Percentiles rank a stretch among this genome's conserved stretches.
phyloP scores from a whole-genome alignment of 2,113 vertebrate genomes.

The Megaceryle maxima region DNA sequence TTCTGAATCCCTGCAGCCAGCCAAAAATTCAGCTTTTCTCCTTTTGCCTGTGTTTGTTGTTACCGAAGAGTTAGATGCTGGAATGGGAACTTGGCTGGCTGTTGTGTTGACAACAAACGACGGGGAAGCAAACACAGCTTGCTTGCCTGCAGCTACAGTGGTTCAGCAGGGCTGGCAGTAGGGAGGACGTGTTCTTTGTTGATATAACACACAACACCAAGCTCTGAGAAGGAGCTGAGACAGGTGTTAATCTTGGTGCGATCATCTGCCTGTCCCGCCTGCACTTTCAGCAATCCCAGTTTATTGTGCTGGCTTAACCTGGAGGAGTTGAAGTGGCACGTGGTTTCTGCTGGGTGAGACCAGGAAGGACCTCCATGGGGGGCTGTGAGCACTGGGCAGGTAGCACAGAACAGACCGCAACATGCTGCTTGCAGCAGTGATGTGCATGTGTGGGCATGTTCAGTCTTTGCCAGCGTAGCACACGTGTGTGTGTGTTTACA shows the following conservation, averaged over 20 bases:
- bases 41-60: slow-evolving; percentile 25
- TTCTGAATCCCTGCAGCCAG: neutral
- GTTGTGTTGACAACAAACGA: slow-evolving; percentile 43
- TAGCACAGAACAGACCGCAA: neutral
- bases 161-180: slow-evolving; percentile 36
- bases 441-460: accelerated
- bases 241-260: neutral
- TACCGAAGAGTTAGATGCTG: slow-evolving; percentile 13
- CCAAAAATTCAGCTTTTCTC: neutral
- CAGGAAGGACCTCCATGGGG: accelerated
- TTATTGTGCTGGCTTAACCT: neutral
- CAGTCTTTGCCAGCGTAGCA: neutral
- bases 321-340: neutral
- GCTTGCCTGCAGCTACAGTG: slow-evolving; percentile 50
- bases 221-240: neutral
- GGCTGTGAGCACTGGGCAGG: neutral
- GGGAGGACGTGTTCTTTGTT: slow-evolving; percentile 30
- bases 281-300: neutral
- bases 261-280: neutral
- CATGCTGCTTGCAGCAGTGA: accelerated
- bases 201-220: neutral
- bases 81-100: slow-evolving; percentile 47
- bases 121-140: slow-evolving; percentile 57
- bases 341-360: neutral
- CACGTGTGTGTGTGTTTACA: neutral